Conservation (phyloP, 2,113 vertebrate genomes). For the Seriola rivoliana region DNA sequence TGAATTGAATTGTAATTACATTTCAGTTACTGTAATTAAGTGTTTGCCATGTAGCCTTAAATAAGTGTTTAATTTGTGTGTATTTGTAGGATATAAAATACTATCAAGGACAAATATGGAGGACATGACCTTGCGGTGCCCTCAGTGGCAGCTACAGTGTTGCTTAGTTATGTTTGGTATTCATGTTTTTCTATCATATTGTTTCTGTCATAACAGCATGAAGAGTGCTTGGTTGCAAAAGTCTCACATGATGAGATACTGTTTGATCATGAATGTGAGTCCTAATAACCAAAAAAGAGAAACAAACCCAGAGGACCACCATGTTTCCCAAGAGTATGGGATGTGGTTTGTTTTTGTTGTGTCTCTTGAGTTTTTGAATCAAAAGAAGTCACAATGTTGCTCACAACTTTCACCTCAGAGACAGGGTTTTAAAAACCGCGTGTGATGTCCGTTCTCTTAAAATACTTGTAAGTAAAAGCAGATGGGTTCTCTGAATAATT, state of each 20-base stretch:
- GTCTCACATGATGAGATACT: too few species aligned
- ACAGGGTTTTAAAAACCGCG: slow-evolving; percentile 17
- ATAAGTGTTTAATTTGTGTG: too few species aligned
- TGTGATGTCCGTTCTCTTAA: slow-evolving; percentile 51
- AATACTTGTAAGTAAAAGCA: slow-evolving; percentile 62
- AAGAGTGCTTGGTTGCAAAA: too few species aligned
- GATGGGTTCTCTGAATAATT: slow-evolving; percentile 76
- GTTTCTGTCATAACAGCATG: background rate
- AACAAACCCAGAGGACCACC: background rate
- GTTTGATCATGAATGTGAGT: background rate
- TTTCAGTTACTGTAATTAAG: too few species aligned
- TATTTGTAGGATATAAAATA: too few species aligned
- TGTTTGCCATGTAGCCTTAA: too few species aligned
- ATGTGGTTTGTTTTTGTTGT: background rate
- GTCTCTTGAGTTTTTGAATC: background rate
- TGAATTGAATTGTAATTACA: too few species aligned
- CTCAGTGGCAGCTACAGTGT: background rate
- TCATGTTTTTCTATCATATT: background rate
- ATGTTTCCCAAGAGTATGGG: too few species aligned
- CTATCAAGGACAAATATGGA: too few species aligned
- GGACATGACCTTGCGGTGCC: background rate
- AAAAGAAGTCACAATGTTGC: background rate
- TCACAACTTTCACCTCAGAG: slow-evolving; percentile 7
- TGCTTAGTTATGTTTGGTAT: background rate
- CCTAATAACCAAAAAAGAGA: background rate